Evolutionary conservation across 2,888 invertebrate species (phyloP).

Genomic region (Zhuqinia jingwanae): DNA sequence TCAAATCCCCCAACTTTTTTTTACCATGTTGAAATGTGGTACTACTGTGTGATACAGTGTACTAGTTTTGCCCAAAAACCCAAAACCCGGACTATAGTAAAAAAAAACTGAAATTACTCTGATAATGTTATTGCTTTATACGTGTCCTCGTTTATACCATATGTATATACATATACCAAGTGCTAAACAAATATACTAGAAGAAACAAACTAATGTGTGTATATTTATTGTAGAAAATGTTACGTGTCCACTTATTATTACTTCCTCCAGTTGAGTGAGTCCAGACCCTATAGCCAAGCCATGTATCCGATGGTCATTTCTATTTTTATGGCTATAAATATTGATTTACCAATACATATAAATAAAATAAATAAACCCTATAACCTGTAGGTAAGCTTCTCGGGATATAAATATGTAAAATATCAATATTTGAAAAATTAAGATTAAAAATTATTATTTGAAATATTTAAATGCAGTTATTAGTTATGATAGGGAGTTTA

Average conservation of each 20-base stretch:
- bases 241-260: neutral
- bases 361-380: too few relatives aligned
- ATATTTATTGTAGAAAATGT: too few relatives aligned
- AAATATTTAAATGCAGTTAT: too few relatives aligned
- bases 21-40: neutral
- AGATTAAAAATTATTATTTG: too few relatives aligned
- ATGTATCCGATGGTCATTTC: neutral
- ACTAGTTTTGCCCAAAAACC: neutral
- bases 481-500: too few relatives aligned
- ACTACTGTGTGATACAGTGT: too few relatives aligned
- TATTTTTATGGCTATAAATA: neutral
- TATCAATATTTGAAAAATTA: too few relatives aligned
- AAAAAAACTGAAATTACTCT: neutral
- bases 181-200: too few relatives aligned
- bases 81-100: neutral
- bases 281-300: neutral
- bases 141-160: neutral
- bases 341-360: slow-evolving; percentile 6
- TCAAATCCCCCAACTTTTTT: neutral
- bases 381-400: too few relatives aligned
- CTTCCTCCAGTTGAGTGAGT: neutral
- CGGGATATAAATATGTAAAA: too few relatives aligned
- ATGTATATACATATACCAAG: too few relatives aligned
- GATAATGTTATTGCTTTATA: slow-evolving; percentile 11
- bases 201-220: neutral